Conservation (phyloP, 1,140 invertebrate species). For the Aphidius ervi region DNA sequence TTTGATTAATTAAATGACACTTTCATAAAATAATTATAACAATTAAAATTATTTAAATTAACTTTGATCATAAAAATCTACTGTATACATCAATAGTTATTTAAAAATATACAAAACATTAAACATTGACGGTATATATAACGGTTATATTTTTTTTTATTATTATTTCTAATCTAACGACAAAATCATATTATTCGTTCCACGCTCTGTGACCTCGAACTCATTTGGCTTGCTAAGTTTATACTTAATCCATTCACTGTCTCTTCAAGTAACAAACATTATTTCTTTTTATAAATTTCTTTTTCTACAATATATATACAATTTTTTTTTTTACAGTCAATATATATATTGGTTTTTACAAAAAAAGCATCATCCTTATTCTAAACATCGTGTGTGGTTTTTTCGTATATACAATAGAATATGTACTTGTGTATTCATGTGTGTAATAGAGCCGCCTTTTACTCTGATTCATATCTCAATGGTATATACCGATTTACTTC, state of each 20-base stretch:
- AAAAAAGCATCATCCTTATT: conserved; percentile 2
- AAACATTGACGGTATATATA: conserved; percentile 4
- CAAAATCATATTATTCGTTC: conserved; percentile 22
- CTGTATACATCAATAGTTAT: not conserved
- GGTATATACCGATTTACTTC: not conserved
- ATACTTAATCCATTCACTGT: conserved; percentile 5
- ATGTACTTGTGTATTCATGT: too few relatives aligned
- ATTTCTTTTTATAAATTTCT: conserved; percentile 1
- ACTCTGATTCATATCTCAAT: conserved; percentile 8
- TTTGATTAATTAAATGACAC: too few relatives aligned
- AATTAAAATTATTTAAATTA: too few relatives aligned
- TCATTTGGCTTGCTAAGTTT: conserved; percentile 41
- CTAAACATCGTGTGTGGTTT: too few relatives aligned
- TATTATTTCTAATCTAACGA: conserved; percentile 20
- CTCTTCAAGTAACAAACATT: not conserved
- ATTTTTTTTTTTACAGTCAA: not conserved
- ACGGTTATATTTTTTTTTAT: conserved; percentile 6
- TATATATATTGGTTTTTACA: not conserved
- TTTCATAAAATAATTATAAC: too few relatives aligned
- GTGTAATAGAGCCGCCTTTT: not conserved
- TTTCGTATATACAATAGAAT: too few relatives aligned
- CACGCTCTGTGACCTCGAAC: conserved; percentile 32
- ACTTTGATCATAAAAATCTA: not conserved
- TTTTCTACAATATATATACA: not conserved
- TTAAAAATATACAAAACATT: too few relatives aligned